Evolutionary conservation across 1,140 invertebrate species (phyloP).

Genomic region (Polyergus mexicanus): DNA sequence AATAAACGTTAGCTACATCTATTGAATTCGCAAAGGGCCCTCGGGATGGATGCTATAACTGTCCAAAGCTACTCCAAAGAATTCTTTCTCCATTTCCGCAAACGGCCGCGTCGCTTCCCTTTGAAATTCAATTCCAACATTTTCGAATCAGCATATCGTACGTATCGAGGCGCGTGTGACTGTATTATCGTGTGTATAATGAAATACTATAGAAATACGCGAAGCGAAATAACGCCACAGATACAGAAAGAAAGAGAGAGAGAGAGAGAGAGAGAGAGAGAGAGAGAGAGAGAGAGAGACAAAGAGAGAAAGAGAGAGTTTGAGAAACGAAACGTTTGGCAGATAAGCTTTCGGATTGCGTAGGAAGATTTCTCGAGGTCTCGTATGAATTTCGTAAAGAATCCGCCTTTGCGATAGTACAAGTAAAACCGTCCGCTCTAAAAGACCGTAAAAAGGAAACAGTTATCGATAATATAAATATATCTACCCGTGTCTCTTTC

Average conservation of each 20-base stretch:
- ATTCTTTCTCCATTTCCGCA: slow-evolving; percentile 36
- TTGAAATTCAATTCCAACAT: slow-evolving; percentile 61
- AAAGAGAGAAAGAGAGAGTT: background rate
- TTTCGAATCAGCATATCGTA: slow-evolving; percentile 60
- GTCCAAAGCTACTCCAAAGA: slow-evolving; percentile 21
- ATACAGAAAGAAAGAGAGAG: background rate
- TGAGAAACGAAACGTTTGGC: slow-evolving; percentile 16
- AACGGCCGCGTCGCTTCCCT: slow-evolving; percentile 14
- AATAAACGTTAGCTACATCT: slow-evolving; percentile 63
- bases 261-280: background rate
- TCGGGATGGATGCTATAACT: slow-evolving; percentile 48
- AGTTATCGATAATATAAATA: background rate
- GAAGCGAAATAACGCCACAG: slow-evolving; percentile 4
- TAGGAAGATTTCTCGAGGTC: slow-evolving; percentile 24
- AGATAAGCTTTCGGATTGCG: slow-evolving; percentile 27
- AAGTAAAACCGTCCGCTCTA: background rate
- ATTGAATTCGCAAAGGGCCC: slow-evolving; percentile 55
- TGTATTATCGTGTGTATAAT: slow-evolving; percentile 39
- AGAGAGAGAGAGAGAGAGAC: background rate
- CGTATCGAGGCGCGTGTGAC: slow-evolving; percentile 39
- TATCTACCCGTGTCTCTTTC: background rate
- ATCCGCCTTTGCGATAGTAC: slow-evolving; percentile 13
- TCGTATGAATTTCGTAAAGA: slow-evolving; percentile 36
- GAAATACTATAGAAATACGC: slow-evolving; percentile 36
- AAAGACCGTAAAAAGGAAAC: background rate